Evolutionary conservation across 2,888 invertebrate species (phyloP), one percentile per base, ranked within the genome.

Genomic region (Phyto melanocephala): DNA sequence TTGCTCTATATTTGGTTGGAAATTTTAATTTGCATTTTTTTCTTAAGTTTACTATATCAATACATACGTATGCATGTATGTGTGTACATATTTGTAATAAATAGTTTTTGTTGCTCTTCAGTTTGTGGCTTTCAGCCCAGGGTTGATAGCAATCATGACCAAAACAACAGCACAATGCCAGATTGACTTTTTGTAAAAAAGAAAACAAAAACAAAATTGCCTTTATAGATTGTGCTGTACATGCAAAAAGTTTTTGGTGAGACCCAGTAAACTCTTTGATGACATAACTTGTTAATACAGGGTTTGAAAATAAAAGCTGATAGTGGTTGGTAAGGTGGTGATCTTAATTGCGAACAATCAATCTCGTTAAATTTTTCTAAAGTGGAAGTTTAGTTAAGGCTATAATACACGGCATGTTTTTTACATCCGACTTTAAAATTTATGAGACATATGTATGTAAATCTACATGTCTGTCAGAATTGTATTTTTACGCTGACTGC

Each of bases 101-200:
- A 28, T 68, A 77, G 20, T 62, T 60, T 77, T 77, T 56, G 45
- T 28, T 62, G 8, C 13, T 15, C 15, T 68, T 8, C 1, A 13
- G 33, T 42, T 76, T 83, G 62, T 72, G 58, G 80, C 80, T 78
- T 75, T 78, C 17, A 67, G 77, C 3, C 70, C 63, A 74, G 65
- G 70, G 71, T 77, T 63, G 68, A 76, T 52, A 47, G 58, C 74
- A 78, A 83, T 83, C 70, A 78, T 80, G 80, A 74, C 80, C 78
- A 63, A 60, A 79, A 79, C 70, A 82, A 58, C 56, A 75, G 54
- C 42, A 75, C n/a, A n/a, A n/a, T n/a, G n/a, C 45, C 77, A 72
- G 63, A 81, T 81, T 78, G 78, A 78, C 74, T 70, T 81, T 78
- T 78, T 81, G 58, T 74, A 78, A 42, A 13, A 37, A 40, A 5